Evolutionary conservation across 1,140 invertebrate species (phyloP).

Genomic region (Ptiloglossa arizonensis): DNA sequence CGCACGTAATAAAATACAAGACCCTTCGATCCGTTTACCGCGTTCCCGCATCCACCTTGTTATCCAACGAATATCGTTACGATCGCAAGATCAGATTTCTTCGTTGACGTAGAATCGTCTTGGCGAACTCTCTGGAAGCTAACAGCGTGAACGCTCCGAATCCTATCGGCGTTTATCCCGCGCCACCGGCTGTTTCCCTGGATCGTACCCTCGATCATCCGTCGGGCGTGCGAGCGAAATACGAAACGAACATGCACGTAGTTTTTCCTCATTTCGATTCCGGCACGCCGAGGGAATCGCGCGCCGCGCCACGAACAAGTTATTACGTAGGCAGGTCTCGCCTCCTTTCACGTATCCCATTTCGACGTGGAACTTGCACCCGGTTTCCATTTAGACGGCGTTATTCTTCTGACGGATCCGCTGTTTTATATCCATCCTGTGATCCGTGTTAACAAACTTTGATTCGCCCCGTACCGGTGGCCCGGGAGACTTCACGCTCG

Average conservation of each 20-base stretch:
- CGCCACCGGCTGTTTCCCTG: background rate
- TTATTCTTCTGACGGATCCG: conserved; percentile 10
- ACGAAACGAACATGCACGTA: conserved; percentile 25
- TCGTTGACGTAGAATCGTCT: too few relatives aligned
- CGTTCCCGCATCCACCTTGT: too few relatives aligned
- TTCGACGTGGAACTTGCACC: conserved; percentile 8
- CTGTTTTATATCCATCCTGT: conserved; percentile 11
- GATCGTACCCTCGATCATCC: conserved; percentile 38
- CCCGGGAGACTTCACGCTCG: background rate
- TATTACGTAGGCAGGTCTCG: conserved; percentile 29
- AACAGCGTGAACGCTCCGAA: background rate
- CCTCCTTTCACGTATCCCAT: conserved; percentile 24
- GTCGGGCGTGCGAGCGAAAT: conserved; percentile 21
- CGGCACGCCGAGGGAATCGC: background rate
- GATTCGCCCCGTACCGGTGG: background rate
- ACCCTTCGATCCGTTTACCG: too few relatives aligned
- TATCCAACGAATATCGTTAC: too few relatives aligned
- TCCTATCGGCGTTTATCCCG: background rate
- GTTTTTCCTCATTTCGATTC: conserved; percentile 23
- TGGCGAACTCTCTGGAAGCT: too few relatives aligned
- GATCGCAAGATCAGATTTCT: too few relatives aligned
- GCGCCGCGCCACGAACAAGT: background rate
- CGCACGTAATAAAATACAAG: too few relatives aligned
- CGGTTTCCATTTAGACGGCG: conserved; percentile 20
- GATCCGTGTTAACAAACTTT: conserved; percentile 20